Evolutionary conservation across 2,113 vertebrate species (phyloP), one percentile per base, ranked within the genome.

Genomic region (Maccullochella peelii): DNA sequence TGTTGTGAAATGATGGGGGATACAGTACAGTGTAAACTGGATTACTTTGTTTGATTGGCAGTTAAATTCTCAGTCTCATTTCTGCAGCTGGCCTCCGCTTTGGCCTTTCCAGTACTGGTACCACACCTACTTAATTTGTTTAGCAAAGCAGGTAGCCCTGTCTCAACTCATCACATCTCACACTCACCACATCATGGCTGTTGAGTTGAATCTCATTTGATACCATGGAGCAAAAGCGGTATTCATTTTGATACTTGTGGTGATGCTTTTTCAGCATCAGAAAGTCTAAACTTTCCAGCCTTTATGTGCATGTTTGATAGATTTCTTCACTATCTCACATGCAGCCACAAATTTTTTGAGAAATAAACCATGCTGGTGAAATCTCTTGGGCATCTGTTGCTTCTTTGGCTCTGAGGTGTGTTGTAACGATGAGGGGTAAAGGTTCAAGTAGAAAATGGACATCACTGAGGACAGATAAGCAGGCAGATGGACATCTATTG

Each of bases 401-500:
- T 42, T 30, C 4, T 52, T 77, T 62, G 65, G n/a, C 68, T 16
- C 38, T 25, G 47, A 66, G 69, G 47, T 36, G 61, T 77, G 84
- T 82, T 81, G 70, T 81, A 84, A 80, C 23, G 47, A 73, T 72
- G 23, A 70, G 47, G 30, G 55, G 40, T 79, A 6, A 78, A 80
- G 57, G 68, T 69, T 66, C 38, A 82, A 77, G 61, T 81, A 59
- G 69, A 89, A 86, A 80, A 84, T 66, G 54, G 23, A 61, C 70
- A 82, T 85, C 57, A 50, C 10, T 50, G 30, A 36, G 62, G 44
- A 63, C 33, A 80, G 82, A 85, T 71, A 63, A 82, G 62, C 25
- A 58, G 49, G 50, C 20, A 16, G 33, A 55, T 55, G 25, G 71
- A 62, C 38, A 52, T 82, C 40, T 71, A 68, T 58, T 76, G 65